A percentile compares a stretch with the other conserved stretches of the same genome.
phyloP scores from a whole-genome alignment of 2,888 invertebrate species.

The Phytoseiulus persimilis region DNA sequence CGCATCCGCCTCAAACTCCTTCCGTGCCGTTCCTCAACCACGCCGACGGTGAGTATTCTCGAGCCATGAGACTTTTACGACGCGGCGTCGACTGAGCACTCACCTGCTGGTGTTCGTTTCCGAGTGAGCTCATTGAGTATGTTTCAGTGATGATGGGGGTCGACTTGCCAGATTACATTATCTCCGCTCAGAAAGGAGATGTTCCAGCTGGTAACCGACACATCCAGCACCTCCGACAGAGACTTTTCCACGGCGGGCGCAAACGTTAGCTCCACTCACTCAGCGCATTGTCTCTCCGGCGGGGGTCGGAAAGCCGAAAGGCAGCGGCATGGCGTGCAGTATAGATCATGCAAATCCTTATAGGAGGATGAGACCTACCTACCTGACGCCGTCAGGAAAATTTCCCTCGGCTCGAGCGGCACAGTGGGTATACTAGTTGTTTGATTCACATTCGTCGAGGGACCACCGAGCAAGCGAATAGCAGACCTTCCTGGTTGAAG shows the following conservation, averaged over 20 bases:
- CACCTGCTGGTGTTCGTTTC: too few species aligned
- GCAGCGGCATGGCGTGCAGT: too few species aligned
- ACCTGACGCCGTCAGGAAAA: too few species aligned
- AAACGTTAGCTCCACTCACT: background rate
- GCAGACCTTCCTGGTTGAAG: background rate
- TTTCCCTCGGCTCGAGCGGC: too few species aligned
- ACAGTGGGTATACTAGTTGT: too few species aligned
- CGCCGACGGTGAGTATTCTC: background rate
- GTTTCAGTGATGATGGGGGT: background rate
- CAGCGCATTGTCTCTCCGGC: background rate
- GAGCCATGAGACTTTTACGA: too few species aligned
- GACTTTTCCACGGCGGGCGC: background rate
- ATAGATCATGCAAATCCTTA: too few species aligned
- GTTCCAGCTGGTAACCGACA: background rate
- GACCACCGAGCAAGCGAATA: background rate
- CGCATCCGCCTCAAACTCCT: too few species aligned
- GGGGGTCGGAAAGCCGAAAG: too few species aligned
- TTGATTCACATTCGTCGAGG: background rate
- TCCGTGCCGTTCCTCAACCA: background rate
- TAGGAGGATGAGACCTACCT: too few species aligned
- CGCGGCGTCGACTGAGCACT: too few species aligned
- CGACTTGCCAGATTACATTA: background rate
- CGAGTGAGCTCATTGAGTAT: background rate
- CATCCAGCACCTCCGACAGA: background rate
- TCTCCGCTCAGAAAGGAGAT: background rate